phyloP scores from a whole-genome alignment of 2,797 vertebrate species.

The Podarcis lilfordi region DNA sequence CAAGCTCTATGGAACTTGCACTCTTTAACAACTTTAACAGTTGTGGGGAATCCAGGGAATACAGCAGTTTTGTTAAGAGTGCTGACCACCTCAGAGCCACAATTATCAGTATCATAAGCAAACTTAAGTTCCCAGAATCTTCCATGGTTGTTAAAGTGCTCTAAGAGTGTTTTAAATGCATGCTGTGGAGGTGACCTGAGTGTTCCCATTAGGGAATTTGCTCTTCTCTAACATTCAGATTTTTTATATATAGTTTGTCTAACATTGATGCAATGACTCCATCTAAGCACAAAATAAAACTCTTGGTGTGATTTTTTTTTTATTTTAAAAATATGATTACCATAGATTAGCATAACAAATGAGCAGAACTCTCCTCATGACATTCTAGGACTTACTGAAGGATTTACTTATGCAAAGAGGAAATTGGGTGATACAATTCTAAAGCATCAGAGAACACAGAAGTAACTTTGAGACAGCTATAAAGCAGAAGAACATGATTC shows the following conservation, averaged over 20 bases:
- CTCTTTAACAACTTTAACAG: no score
- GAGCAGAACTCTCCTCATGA: not conserved
- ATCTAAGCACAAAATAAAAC: not conserved
- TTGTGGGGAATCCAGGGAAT: no score
- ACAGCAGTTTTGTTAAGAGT: no score
- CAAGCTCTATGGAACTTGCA: no score
- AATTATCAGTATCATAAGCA: no score
- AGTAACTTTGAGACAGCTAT: constrained; percentile 3
- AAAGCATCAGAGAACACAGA: not conserved
- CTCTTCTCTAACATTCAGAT: not conserved
- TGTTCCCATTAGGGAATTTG: not conserved
- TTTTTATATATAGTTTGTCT: not conserved
- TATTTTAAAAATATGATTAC: not conserved
- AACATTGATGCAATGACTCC: not conserved
- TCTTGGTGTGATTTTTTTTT: not conserved
- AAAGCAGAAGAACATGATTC: not conserved
- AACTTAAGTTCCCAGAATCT: no score
- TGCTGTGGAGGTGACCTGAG: no score
- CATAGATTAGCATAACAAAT: constrained; percentile 2
- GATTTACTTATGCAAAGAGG: not conserved
- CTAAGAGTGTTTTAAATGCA: no score
- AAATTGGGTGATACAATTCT: not conserved
- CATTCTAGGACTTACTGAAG: not conserved
- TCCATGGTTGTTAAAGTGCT: no score
- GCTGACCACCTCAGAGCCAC: no score